A percentile compares a stretch with the other conserved stretches of the same genome.
These are phyloP conservation scores for Ophion ventricosus DNA, from an alignment of 2,888 invertebrate genomes.

Conservation along the genomic window DNA sequence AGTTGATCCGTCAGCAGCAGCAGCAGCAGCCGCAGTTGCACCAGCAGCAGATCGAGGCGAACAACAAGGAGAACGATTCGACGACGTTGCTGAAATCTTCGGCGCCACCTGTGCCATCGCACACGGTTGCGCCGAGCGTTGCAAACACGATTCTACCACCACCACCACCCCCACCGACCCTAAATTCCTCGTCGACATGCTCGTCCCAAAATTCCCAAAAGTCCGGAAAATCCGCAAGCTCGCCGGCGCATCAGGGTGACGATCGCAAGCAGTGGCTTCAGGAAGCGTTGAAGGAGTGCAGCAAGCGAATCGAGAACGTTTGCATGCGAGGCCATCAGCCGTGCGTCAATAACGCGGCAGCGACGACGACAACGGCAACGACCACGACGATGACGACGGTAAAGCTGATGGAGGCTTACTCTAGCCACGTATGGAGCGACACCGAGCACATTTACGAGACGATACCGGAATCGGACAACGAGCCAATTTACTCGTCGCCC, in stretches of 20 bases:
- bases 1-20: slow-evolving; percentile 83
- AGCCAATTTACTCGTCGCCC: slow-evolving; percentile 87
- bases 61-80: slow-evolving; percentile 52
- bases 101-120: slow-evolving; percentile 68
- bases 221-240: slow-evolving; percentile 69
- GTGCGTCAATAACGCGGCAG: slow-evolving; percentile 61
- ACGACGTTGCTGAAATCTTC: slow-evolving; percentile 22
- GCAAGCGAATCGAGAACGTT: slow-evolving; percentile 75
- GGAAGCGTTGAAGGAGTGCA: slow-evolving; percentile 77
- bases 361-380: slow-evolving; percentile 70
- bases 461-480: slow-evolving; percentile 87
- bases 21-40: slow-evolving; percentile 70
- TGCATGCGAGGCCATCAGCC: slow-evolving; percentile 69
- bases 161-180: not conserved
- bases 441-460: slow-evolving; percentile 88
- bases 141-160: not conserved
- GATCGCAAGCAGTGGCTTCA: slow-evolving; percentile 77
- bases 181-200: slow-evolving; percentile 72
- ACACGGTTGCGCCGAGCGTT: slow-evolving; percentile 52
- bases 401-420: slow-evolving; percentile 78
- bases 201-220: slow-evolving; percentile 74
- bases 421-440: slow-evolving; percentile 82
- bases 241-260: slow-evolving; percentile 75
- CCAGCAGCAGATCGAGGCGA: slow-evolving; percentile 60
- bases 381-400: slow-evolving; percentile 79